Conservation (phyloP, 2,113 vertebrate species). For the Aplodontia rufa region DNA sequence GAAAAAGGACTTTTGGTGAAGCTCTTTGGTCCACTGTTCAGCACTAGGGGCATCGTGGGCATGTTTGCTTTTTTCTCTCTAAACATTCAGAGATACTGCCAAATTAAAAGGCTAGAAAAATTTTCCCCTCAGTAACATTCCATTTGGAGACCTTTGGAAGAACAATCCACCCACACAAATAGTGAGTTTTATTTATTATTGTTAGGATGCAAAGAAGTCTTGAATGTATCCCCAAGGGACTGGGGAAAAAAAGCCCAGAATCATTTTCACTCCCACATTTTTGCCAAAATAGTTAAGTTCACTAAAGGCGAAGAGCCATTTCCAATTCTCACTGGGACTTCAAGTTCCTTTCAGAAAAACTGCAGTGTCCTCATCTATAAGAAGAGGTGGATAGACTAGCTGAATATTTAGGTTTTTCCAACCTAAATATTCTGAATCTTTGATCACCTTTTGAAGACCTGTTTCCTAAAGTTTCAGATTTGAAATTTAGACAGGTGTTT, state of each 20-base stretch:
- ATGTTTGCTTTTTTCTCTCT: neutral
- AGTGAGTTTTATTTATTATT: neutral
- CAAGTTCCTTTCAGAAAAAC: neutral
- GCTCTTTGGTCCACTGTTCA: neutral
- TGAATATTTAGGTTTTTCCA: neutral
- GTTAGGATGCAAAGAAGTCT: neutral
- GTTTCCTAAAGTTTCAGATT: neutral
- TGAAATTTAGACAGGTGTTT: neutral
- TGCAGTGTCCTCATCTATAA: neutral
- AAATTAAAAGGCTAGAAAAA: conserved; percentile 16
- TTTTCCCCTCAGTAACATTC: neutral
- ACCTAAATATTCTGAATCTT: neutral
- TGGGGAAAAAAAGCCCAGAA: neutral
- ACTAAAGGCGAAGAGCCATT: neutral
- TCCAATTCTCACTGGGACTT: neutral
- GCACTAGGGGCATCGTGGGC: neutral
- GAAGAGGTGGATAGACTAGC: neutral
- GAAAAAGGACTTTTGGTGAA: neutral
- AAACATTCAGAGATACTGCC: neutral
- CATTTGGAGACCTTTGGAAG: conserved; percentile 5
- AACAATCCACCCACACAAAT: neutral
- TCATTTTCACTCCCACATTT: neutral
- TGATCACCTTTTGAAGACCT: neutral
- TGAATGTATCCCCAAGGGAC: neutral
- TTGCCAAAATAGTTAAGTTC: neutral